Evolutionary conservation across 2,797 vertebrate species (phyloP).

Genomic region (Clarias pachynema): DNA sequence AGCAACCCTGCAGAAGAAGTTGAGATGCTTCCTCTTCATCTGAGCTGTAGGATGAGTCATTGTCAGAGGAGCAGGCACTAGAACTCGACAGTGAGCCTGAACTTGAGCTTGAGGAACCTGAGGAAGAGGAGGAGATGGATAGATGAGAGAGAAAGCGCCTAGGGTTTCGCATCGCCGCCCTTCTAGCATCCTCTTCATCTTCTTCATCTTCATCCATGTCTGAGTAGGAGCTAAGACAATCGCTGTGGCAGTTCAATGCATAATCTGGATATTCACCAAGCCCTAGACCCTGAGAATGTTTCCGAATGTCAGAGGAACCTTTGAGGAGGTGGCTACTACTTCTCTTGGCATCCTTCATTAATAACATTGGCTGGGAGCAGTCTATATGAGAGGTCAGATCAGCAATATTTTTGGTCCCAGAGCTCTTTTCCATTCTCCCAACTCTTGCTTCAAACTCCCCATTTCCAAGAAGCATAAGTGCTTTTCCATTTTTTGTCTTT

Average conservation of each 20-base stretch:
- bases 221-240: conserved; percentile 93
- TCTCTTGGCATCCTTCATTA: conserved; percentile 83
- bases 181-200: conserved; percentile 79
- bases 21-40: conserved; percentile 90
- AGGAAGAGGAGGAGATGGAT: conserved; percentile 89
- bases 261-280: conserved; percentile 86
- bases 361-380: conserved; percentile 77
- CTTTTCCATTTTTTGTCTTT: conserved; percentile 93
- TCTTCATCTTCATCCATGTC: conserved; percentile 93
- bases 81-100: conserved; percentile 93
- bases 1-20: conserved; percentile 84
- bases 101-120: conserved; percentile 89
- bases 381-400: conserved; percentile 71
- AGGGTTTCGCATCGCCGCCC: conserved; percentile 66
- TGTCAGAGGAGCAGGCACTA: conserved; percentile 94
- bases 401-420: conserved; percentile 70
- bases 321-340: conserved; percentile 61
- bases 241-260: conserved; percentile 85
- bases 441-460: conserved; percentile 54
- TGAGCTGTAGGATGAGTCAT: conserved; percentile 95
- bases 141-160: conserved; percentile 89
- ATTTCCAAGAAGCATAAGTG: conserved; percentile 80
- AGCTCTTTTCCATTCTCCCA: conserved; percentile 76
- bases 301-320: conserved; percentile 65
- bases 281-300: conserved; percentile 77